Evolutionary conservation across 1,140 invertebrate species (phyloP).

Genomic region (Helicoverpa armigera): DNA sequence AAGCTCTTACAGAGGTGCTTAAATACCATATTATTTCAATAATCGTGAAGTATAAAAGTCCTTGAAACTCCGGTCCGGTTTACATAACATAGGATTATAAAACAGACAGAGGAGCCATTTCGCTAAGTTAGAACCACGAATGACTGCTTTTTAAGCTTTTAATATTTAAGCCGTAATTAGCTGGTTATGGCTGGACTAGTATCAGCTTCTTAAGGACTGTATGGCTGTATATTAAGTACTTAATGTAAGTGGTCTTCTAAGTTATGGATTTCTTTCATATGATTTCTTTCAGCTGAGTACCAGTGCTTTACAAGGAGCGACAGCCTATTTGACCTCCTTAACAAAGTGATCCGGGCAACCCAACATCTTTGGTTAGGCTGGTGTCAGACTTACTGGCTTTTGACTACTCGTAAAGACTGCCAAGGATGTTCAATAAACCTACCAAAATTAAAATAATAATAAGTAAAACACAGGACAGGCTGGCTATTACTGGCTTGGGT

Average conservation of each 20-base stretch:
- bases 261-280: no score
- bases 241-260: not conserved
- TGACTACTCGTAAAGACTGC: no score
- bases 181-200: not conserved
- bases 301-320: no score
- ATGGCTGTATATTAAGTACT: not conserved
- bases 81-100: slow-evolving; percentile 28
- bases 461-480: not conserved
- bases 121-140: slow-evolving; percentile 7
- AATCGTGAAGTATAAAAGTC: slow-evolving; percentile 28
- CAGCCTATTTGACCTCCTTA: no score
- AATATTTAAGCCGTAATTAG: slow-evolving; percentile 34
- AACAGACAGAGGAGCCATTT: slow-evolving; percentile 32
- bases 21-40: not conserved
- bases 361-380: no score
- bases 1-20: not conserved
- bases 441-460: no score
- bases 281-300: no score
- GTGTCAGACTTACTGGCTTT: no score
- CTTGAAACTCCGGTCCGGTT: slow-evolving; percentile 7
- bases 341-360: no score
- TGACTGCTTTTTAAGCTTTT: slow-evolving; percentile 30
- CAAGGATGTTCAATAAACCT: no score
- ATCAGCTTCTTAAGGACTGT: not conserved
- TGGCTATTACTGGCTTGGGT: not conserved